A percentile compares a stretch with the other conserved stretches of the same genome.
Evolutionary conservation across 1,140 invertebrate genomes (phyloP).

Genomic region (Drosophila paulistorum): DNA sequence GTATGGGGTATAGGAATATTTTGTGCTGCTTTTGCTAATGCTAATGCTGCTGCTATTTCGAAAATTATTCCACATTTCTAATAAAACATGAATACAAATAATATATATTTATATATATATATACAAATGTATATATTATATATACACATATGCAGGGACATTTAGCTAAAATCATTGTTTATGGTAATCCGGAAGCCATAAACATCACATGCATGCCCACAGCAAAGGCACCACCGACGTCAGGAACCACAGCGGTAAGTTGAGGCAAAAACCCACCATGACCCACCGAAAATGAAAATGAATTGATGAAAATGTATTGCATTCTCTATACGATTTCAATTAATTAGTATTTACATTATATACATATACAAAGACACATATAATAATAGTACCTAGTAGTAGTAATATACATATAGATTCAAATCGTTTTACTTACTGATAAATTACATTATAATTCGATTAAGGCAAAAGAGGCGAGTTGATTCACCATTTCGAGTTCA

Average conservation of each 20-base stretch:
- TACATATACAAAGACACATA: slow-evolving; percentile 4
- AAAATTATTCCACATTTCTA: slow-evolving; percentile 56
- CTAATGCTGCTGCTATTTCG: slow-evolving; percentile 49
- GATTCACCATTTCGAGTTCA: slow-evolving; percentile 27
- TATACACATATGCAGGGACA: slow-evolving; percentile 61
- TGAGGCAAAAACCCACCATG: not conserved
- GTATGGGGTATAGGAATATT: slow-evolving; percentile 34
- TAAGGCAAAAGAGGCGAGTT: slow-evolving; percentile 39
- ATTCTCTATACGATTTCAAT: slow-evolving; percentile 45
- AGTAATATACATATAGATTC: not conserved
- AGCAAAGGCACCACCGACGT: slow-evolving; percentile 47
- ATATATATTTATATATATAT: slow-evolving; percentile 37
- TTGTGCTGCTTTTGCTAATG: slow-evolving; percentile 26
- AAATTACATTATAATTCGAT: slow-evolving; percentile 60
- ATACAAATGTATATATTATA: slow-evolving; percentile 33
- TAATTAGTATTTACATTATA: slow-evolving; percentile 52
- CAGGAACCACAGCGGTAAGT: slow-evolving; percentile 69
- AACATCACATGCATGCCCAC: slow-evolving; percentile 62
- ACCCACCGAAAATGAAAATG: slow-evolving; percentile 15
- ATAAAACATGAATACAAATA: slow-evolving; percentile 35
- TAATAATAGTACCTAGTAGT: not conserved
- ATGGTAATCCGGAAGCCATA: slow-evolving; percentile 73
- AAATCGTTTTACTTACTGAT: slow-evolving; percentile 35
- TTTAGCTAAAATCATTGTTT: slow-evolving; percentile 77
- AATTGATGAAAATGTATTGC: slow-evolving; percentile 37